Evolutionary conservation across 2,113 vertebrate genomes (phyloP), one percentile per base, ranked within the genome.

Genomic region (Thamnaconus septentrionalis): DNA sequence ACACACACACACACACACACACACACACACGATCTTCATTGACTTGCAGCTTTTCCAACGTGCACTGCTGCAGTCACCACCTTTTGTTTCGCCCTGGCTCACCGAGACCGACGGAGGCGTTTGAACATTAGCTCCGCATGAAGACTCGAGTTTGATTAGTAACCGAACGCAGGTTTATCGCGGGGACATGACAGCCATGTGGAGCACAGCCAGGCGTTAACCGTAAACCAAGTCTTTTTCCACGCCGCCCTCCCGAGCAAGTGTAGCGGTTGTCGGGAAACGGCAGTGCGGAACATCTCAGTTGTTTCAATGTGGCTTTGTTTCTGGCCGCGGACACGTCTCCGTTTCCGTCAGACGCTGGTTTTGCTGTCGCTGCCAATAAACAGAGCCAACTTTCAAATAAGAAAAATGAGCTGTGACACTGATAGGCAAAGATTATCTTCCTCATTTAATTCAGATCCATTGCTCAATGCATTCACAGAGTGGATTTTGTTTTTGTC

Each of bases 51-150:
- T 8, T 12, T 70, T n/a, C n/a, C 18, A 2, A 44, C n/a, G 62
- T 45, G 55, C 39, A 4, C 55, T 64, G 70, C 66, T 66, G 40
- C 67, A 57, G 40, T 76, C 61, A 56, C 73, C 58, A 74, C 45
- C 70, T 82, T 78, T 61, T 54, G 60, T 75, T 75, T 64, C 9
- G 10, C 65, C 69, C 61, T 76, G 55, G 45, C 87, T 88, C 88
- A 85, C 56, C 51, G 59, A 63, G 73, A 57, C 74, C 68, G 66
- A 82, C 62, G 0, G n/a, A 74, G 65, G 41, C 5, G 82, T 84
- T 80, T 88, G 82, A 90, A 86, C 88, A 90, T 90, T 88, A 90
- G 85, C 86, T 73, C 53, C 52, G 5, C 51, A 59, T 12, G 31
- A 41, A 75, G 61, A 54, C 41, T 65, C 40, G 46, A 54, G 85